Base-by-base conservation (phyloP, 2,797 vertebrate species). In the Phoxinus dragarum region DNA sequence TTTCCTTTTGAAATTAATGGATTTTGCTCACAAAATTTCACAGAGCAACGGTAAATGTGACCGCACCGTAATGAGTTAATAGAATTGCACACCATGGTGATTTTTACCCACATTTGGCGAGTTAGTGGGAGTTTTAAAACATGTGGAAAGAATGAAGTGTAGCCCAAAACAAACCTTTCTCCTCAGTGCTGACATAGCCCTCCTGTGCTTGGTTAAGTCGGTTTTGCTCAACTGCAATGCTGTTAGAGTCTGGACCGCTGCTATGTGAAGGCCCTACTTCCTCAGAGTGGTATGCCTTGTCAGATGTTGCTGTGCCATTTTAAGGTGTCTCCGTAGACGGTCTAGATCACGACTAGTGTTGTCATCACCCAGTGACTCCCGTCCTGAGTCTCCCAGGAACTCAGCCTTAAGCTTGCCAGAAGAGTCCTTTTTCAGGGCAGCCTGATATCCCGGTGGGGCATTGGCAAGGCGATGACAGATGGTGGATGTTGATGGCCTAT, bases 121-220 rank as follows among this genome's bases (percentile, higher is more conserved):
- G 40, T 66, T 9, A 23, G 9, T 56, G 1, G 56, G 3, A 27
- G 69, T 27, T 27, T 44, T 21, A 5, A 34, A 74, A 76, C 6
- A 19, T 19, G 3, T 31, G 38, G 10, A 44, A 44, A 42, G 38
- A 40, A 69, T 40, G 8, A 78, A 44, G 56, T 44, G 9, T 11
- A 44, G 8, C 56, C 16, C 76, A 78, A 78, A 71, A 31, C 4
- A 76, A 86, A 95, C 95, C 95, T 94, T 96, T 95, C 87, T 96
- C 96, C 0, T 94, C 95, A 1, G 91, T 6, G 0, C 93, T 88
- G 0, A 92, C 95, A 75, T 96, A 95, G 82, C 97, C 97, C 85
- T 98, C 97, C 0, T 97, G 96, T 6, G 96, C 96, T 0, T 96
- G 94, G 92, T 98, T 98, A 75, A 97, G 96, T 61, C 96, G 94